These are phyloP conservation scores for Parochlus steinenii DNA, from an alignment of 2,888 invertebrate species.

Conservation along the genomic window DNA sequence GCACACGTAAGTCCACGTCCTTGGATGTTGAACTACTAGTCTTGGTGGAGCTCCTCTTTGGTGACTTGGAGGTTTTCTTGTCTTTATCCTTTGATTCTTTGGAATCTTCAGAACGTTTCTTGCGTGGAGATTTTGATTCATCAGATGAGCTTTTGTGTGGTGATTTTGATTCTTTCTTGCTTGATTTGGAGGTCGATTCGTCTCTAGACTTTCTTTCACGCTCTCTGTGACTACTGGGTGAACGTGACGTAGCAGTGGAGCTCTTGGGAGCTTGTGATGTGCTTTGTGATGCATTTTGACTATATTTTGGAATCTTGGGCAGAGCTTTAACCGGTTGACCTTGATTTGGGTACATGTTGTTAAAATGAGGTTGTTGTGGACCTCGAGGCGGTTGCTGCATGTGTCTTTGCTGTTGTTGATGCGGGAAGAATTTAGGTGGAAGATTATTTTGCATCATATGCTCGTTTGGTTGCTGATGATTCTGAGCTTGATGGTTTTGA, in stretches of 20 bases:
- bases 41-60: constrained; percentile 1
- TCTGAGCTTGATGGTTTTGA: constrained; percentile 21
- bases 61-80: too few relatives aligned
- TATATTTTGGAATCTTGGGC: constrained; percentile 10
- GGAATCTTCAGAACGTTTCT: constrained; percentile 6
- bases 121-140: constrained; percentile 9
- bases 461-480: constrained; percentile 11
- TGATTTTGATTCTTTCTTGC: constrained; percentile 1
- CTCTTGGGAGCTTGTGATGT: constrained; percentile 1
- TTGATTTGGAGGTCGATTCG: constrained; percentile 1
- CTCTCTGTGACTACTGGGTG: too few relatives aligned
- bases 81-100: too few relatives aligned
- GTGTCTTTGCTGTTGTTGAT: background rate
- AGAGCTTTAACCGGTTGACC: too few relatives aligned
- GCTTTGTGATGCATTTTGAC: constrained; percentile 1
- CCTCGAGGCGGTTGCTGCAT: background rate
- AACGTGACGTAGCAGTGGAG: too few relatives aligned
- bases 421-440: too few relatives aligned
- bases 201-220: background rate
- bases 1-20: constrained; percentile 9
- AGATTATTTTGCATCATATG: background rate
- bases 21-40: background rate
- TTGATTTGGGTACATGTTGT: too few relatives aligned
- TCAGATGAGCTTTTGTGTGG: constrained; percentile 4
- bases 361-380: too few relatives aligned